Evolutionary conservation across 2,797 vertebrate genomes (phyloP).

Genomic region (Sardinella longiceps): DNA sequence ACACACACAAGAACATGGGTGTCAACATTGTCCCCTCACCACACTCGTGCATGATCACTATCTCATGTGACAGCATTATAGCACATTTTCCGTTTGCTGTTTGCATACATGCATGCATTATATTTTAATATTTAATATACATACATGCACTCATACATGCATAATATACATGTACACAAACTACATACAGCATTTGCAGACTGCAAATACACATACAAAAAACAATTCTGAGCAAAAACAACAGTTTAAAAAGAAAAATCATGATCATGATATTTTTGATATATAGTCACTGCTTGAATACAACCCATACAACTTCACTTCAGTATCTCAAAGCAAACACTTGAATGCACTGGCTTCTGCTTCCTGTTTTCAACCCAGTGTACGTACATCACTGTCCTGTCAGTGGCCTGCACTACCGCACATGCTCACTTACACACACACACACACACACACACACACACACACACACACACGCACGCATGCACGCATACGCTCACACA

Average conservation of each 20-base stretch:
- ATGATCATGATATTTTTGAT: neutral
- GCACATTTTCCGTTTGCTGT: neutral
- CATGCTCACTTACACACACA: neutral
- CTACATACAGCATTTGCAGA: neutral
- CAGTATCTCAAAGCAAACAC: neutral
- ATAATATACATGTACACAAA: neutral
- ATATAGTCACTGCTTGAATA: neutral
- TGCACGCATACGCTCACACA: slow-evolving; percentile 14
- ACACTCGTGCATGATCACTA: neutral
- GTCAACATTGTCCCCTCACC: slow-evolving; percentile 50
- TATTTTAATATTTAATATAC: neutral
- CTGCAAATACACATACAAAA: neutral
- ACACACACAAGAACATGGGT: slow-evolving; percentile 60
- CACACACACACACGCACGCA: slow-evolving; percentile 33
- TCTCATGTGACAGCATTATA: neutral
- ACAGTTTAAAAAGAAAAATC: no score
- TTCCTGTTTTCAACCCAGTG: slow-evolving; percentile 10
- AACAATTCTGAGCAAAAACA: no score
- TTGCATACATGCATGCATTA: no score
- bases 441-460: neutral
- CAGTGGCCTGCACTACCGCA: neutral
- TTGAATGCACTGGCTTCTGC: neutral
- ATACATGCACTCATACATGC: neutral
- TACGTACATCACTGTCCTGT: neutral
- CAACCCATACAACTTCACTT: neutral